phyloP scores from a whole-genome alignment of 2,888 invertebrate genomes.

The Hirtodrosophila histrioides region DNA sequence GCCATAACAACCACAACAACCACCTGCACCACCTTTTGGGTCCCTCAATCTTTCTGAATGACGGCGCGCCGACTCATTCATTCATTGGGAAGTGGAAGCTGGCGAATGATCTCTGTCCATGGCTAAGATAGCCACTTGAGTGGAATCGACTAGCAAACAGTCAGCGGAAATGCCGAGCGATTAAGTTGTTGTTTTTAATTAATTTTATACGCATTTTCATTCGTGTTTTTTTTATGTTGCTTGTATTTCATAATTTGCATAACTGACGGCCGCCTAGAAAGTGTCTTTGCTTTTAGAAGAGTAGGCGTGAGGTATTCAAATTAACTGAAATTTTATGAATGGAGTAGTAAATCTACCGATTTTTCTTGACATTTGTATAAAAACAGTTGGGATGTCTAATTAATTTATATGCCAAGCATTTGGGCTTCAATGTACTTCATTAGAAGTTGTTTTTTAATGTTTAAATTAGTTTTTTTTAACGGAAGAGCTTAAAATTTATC shows the following conservation, averaged over 20 bases:
- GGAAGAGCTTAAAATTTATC: too few relatives aligned
- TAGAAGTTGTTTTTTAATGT: too few relatives aligned
- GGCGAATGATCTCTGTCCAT: conserved; percentile 40
- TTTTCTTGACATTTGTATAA: background rate
- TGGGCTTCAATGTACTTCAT: too few relatives aligned
- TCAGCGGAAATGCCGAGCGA: conserved; percentile 71
- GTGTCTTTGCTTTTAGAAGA: conserved; percentile 24
- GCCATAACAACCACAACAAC: conserved; percentile 48
- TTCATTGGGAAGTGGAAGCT: conserved; percentile 67
- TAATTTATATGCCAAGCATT: too few relatives aligned
- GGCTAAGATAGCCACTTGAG: conserved; percentile 42
- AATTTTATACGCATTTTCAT: conserved; percentile 58
- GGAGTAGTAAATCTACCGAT: conserved; percentile 20
- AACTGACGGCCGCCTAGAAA: conserved; percentile 53
- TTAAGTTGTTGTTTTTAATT: conserved; percentile 70
- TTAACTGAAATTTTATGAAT: conserved; percentile 49
- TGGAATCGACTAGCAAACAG: conserved; percentile 37
- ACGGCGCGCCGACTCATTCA: conserved; percentile 46
- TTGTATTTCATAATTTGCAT: conserved; percentile 56
- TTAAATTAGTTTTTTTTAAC: too few relatives aligned
- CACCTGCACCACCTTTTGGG: conserved; percentile 62
- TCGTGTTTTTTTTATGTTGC: conserved; percentile 25
- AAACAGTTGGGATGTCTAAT: background rate
- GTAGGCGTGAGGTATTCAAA: conserved; percentile 45
- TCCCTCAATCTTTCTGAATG: conserved; percentile 22